Evolutionary conservation across 2,113 vertebrate genomes (phyloP), one percentile per base, ranked within the genome.

Genomic region (Coreoperca whiteheadi): DNA sequence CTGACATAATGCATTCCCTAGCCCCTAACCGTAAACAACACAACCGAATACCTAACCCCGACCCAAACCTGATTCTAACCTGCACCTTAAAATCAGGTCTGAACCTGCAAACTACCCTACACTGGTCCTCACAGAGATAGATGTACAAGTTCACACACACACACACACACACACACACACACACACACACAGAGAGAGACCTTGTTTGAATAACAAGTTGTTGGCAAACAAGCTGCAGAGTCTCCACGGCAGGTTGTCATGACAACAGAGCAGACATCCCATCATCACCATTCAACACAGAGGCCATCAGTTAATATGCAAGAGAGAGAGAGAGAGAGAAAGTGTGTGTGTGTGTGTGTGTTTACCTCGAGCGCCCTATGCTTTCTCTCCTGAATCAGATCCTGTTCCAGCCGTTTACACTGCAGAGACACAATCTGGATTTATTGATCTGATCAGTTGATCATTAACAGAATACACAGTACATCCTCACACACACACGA

Each of bases 321-420:
- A 41, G 21, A 46, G 39, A n/a, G 46, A 15, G 20, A 41, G 51
- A 34, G 66, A 25, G 57, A 60, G 21, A 34, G 32, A 34, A 5
- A 34, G 32, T 34, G 32, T 61, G 57, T 73, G 60, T 64, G 80
- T 25, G 57, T 63, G 63, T 79, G 61, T 34, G 48, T 79, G 67
- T 32, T 72, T 88, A 93, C 92, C 90, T 92, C 4, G n/a, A 21
- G 78, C 10, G 21, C 5, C 67, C 25, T 46, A 25, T 74, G 67
- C 79, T 91, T 84, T 51, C 65, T 79, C 64, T 85, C 83, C 63
- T 81, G 71, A 1, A 84, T 57, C 61, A 90, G 83, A 56, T 90
- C 90, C 50, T 91, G 88, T 51, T 92, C 87, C 74, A 92, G 32
- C 0, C 56, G 77, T 80, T 91, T 89, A 68, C 79, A 88, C 92